Conservation (phyloP, 1,140 invertebrate species). For the Cataglyphis hispanica region DNA sequence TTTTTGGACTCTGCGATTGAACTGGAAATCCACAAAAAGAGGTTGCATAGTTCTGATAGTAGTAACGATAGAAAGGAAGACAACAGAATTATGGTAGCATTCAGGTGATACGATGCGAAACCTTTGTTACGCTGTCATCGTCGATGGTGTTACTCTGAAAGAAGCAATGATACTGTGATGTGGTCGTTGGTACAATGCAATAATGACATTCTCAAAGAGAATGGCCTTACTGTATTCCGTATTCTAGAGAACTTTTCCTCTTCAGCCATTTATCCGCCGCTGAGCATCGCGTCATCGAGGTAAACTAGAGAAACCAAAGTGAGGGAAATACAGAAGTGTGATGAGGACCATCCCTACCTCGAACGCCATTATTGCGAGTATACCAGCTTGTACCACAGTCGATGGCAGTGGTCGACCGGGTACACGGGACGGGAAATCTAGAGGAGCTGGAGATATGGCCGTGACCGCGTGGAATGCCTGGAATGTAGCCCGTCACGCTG, state of each 20-base stretch:
- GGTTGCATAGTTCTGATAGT: not conserved
- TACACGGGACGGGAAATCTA: constrained; percentile 76
- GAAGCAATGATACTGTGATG: constrained; percentile 10
- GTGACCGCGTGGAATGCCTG: constrained; percentile 84
- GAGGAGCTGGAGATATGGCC: constrained; percentile 85
- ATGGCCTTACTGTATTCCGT: not conserved
- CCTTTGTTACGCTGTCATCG: not conserved
- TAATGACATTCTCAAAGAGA: constrained; percentile 1
- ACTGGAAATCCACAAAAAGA: not conserved
- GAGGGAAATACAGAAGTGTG: constrained; percentile 49
- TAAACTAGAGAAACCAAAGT: constrained; percentile 44
- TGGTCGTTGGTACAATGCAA: constrained; percentile 31
- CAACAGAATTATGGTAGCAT: not conserved
- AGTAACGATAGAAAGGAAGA: not conserved
- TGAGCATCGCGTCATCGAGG: constrained; percentile 32
- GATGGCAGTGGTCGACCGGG: constrained; percentile 54
- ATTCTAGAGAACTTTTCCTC: constrained; percentile 9
- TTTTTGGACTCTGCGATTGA: not conserved
- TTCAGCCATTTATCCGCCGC: not conserved
- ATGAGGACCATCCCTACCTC: constrained; percentile 21
- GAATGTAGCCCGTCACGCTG: constrained; percentile 85
- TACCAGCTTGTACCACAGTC: constrained; percentile 45
- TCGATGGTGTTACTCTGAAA: not conserved
- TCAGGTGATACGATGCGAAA: not conserved
- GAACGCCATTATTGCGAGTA: constrained; percentile 58